These are phyloP conservation scores for Melipona bicolor DNA, from an alignment of 2,888 invertebrate genomes.

Conservation along the genomic window DNA sequence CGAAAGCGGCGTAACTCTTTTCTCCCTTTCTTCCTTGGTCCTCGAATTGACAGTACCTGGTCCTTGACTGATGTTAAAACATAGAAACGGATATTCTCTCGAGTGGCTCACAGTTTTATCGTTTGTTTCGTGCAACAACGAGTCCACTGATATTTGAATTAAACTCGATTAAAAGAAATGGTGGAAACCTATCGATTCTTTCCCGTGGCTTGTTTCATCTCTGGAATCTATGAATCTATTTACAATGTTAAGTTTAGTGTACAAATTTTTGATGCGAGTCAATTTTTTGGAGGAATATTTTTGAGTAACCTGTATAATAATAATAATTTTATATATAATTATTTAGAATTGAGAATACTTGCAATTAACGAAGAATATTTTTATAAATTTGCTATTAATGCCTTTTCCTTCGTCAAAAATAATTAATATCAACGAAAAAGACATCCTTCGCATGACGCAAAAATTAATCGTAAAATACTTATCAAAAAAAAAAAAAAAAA, in stretches of 20 bases:
- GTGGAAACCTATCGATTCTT: slow-evolving; percentile 7
- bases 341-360: too few relatives aligned
- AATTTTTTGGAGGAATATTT: background rate
- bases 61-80: background rate
- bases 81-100: slow-evolving; percentile 31
- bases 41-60: slow-evolving; percentile 4
- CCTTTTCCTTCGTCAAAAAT: too few relatives aligned
- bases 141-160: slow-evolving; percentile 8
- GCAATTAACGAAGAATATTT: too few relatives aligned
- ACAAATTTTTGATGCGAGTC: background rate
- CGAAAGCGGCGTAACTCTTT: background rate
- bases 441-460: too few relatives aligned
- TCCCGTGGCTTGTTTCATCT: slow-evolving; percentile 18
- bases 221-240: background rate
- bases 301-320: too few relatives aligned
- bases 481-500: too few relatives aligned
- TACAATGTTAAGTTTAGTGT: background rate
- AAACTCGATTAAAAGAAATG: background rate
- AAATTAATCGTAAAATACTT: background rate
- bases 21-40: background rate
- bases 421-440: too few relatives aligned
- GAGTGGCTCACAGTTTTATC: slow-evolving; percentile 7
- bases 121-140: background rate
- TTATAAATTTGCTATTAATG: too few relatives aligned
- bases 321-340: too few relatives aligned